phyloP scores from a whole-genome alignment of 1,140 invertebrate genomes.

The Drosophila novamexicana region DNA sequence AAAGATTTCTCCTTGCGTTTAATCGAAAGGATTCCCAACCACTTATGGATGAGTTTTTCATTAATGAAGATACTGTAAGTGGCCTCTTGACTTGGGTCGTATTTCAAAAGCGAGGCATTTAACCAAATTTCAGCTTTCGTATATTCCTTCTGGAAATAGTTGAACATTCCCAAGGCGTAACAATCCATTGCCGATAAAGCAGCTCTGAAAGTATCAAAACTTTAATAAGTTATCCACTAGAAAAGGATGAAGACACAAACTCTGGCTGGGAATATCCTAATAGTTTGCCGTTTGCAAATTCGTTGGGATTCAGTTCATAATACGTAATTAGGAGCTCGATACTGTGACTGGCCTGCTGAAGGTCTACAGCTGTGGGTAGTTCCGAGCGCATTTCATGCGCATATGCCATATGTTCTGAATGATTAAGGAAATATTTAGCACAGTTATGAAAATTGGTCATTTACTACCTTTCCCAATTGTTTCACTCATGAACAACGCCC shows the following conservation, averaged over 20 bases:
- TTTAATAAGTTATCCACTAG: background rate
- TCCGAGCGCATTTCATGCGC: conserved; percentile 13
- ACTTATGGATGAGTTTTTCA: background rate
- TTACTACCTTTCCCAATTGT: background rate
- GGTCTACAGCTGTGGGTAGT: conserved; percentile 30
- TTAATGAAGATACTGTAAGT: background rate
- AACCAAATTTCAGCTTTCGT: conserved; percentile 28
- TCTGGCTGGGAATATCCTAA: background rate
- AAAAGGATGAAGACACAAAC: background rate
- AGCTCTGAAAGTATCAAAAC: conserved; percentile 8
- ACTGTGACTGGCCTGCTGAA: conserved; percentile 25
- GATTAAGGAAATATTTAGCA: background rate
- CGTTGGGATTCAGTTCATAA: conserved; percentile 21
- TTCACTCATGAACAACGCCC: conserved; percentile 2
- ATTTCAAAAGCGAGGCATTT: conserved; percentile 14
- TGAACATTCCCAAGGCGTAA: conserved; percentile 26
- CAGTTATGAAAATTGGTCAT: background rate
- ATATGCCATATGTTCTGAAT: conserved; percentile 17
- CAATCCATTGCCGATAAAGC: conserved; percentile 32
- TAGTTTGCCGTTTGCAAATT: conserved; percentile 36
- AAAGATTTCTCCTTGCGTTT: background rate
- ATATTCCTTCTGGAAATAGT: conserved; percentile 2
- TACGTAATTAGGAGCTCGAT: conserved; percentile 20
- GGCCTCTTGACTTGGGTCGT: background rate
- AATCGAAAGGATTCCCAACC: background rate